Percentiles rank a stretch among this genome's conserved stretches.
These are phyloP conservation scores for Chouioia cunea DNA, from an alignment of 2,888 invertebrate species.

Conservation along the genomic window DNA sequence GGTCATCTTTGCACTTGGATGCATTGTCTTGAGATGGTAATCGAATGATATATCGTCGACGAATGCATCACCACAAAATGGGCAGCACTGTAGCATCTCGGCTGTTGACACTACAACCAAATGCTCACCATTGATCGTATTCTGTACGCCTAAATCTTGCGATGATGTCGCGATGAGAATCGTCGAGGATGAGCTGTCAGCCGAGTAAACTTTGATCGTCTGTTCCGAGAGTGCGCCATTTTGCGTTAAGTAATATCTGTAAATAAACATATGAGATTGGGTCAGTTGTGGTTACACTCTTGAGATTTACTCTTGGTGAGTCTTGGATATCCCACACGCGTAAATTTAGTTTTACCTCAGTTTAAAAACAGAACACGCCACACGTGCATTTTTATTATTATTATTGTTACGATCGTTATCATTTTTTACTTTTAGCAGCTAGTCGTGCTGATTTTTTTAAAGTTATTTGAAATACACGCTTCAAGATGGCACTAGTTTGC, in stretches of 20 bases:
- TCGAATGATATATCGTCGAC: conserved; percentile 50
- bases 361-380: too few relatives aligned
- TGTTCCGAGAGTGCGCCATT: neutral
- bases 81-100: conserved; percentile 53
- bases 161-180: conserved; percentile 53
- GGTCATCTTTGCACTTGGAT: conserved; percentile 47
- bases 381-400: too few relatives aligned
- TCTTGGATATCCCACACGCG: too few relatives aligned
- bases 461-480: too few relatives aligned
- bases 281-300: conserved; percentile 22
- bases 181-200: conserved; percentile 51
- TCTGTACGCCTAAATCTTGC: conserved; percentile 1
- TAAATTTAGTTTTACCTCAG: too few relatives aligned
- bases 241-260: conserved; percentile 63
- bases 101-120: conserved; percentile 51
- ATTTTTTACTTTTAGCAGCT: too few relatives aligned
- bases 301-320: conserved; percentile 1
- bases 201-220: conserved; percentile 56
- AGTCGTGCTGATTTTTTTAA: too few relatives aligned
- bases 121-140: conserved; percentile 10
- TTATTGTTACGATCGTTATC: too few relatives aligned
- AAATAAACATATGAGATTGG: conserved; percentile 59
- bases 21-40: conserved; percentile 49
- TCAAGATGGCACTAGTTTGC: too few relatives aligned
- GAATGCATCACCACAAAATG: conserved; percentile 58